Base-by-base conservation (phyloP, 2,113 vertebrate species). In the Clarias gariepinus region DNA sequence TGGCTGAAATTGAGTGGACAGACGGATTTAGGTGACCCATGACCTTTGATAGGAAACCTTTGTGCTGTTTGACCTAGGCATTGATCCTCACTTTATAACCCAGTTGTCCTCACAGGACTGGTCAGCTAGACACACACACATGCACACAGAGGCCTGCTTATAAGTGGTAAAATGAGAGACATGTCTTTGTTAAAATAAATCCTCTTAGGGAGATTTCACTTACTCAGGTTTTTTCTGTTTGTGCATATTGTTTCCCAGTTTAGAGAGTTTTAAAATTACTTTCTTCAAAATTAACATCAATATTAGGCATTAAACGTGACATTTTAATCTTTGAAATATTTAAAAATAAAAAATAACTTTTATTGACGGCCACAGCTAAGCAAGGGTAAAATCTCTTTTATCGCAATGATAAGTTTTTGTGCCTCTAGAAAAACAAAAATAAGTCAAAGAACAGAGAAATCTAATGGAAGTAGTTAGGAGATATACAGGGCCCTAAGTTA, bases 11-110 rank as follows among this genome's bases (percentile, higher is more conserved):
- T 91, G 87, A 91, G 92, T 92, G 93, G 94, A 93, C 92, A 94
- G 89, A 92, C 85, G 92, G 94, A 92, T 81, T 93, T 91, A 92
- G 83, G 91, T 90, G 92, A 95, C 91, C 95, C 91, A 90, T 96
- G 95, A 94, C 94, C 93, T 96, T 90, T 94, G 89, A 90, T 89
- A 93, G 90, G 92, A 92, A 95, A 94, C 93, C 95, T 96, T 96
- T 96, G 95, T 96, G 93, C 81, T 89, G 90, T 92, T 92, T 95
- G 95, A 95, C 95, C 94, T 93, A 92, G 91, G 91, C 94, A 95
- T 96, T 96, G 95, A 96, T 96, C 95, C 92, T 90, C 92, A 90
- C 92, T 92, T 94, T 94, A 94, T 91, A 91, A 92, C 92, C 91
- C 93, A 93, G 91, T 92, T 93, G 93, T 92, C 92, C 92, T 93